These are phyloP conservation scores for Sarcophilus harrisii DNA, from an alignment of 2,797 vertebrate species.

Conservation along the genomic window DNA sequence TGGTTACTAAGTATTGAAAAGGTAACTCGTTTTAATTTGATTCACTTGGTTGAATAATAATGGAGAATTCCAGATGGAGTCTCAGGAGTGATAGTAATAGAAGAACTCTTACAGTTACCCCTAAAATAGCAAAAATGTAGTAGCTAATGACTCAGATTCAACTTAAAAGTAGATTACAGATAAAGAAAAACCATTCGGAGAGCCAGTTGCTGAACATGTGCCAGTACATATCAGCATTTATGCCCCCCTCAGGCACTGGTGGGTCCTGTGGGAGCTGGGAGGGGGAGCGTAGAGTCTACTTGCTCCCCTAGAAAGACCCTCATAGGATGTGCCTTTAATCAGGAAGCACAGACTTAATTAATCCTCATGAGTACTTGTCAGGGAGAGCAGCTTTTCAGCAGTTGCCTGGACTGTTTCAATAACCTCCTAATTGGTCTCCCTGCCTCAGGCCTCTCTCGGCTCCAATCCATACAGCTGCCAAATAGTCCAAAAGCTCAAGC, in stretches of 20 bases:
- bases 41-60: too few species aligned
- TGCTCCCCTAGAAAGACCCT: not conserved
- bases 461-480: not conserved
- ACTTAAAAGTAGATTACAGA: not conserved
- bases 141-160: not conserved
- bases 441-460: not conserved
- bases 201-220: not conserved
- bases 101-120: not conserved
- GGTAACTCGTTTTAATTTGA: too few species aligned
- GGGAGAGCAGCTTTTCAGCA: not conserved
- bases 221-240: not conserved
- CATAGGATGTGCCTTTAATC: not conserved
- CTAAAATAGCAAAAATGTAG: not conserved
- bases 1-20: too few species aligned
- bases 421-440: not conserved
- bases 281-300: not conserved
- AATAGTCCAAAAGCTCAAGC: not conserved
- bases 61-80: too few species aligned
- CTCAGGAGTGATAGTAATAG: too few species aligned
- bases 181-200: not conserved
- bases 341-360: not conserved
- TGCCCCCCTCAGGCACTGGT: not conserved
- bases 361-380: not conserved
- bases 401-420: not conserved
- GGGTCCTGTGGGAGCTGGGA: not conserved